Base-by-base conservation (phyloP, 2,797 vertebrate genomes). In the Galagoides demidoff region DNA sequence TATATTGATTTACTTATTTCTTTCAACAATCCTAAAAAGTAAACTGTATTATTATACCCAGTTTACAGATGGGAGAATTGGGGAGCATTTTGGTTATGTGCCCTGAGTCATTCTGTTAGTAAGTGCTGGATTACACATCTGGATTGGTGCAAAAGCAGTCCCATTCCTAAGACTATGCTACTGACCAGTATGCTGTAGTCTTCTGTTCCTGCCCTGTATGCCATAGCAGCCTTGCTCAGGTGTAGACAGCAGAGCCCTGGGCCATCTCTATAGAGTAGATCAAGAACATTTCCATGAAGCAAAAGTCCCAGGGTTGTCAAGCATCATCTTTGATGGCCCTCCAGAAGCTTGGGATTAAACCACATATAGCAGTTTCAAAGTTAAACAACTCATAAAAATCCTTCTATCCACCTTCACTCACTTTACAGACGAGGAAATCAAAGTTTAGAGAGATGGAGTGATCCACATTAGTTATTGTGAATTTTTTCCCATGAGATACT, bases 361-460 rank as follows among this genome's bases (percentile, higher is more conserved):
- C 63, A 39, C 31, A 57, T 66, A 16, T 14, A 52, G 14, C 16
- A 31, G 79, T 81, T 88, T 93, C 71, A 57, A 79, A 84, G 16
- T 59, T 59, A 78, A 61, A 29, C 19, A 66, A 3, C 78, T 9
- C 9, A 29, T 81, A 68, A 92, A 45, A 20, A 52, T 82, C 5
- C 85, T 77, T 14, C 71, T 76, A 37, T 63, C 22, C 4, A 68
- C 10, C 16, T 93, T 95, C 39, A 52, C 5, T 91, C 43, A 61
- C 55, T 82, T 83, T 76, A 29, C 34, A 93, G 61, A 70, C 70
- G 73, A 87, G 2, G 10, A 78, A 92, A 84, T 84, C 79, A 23
- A 90, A 71, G 17, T 85, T 79, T 88, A 84, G 70, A 86, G 64
- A 81, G 34, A 63, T 27, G 66, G 64, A 37, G 7, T 77, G 19